Percentiles rank a stretch among this genome's conserved stretches.
phyloP scores from a whole-genome alignment of 2,113 vertebrate genomes.

The Thunnus thynnus region DNA sequence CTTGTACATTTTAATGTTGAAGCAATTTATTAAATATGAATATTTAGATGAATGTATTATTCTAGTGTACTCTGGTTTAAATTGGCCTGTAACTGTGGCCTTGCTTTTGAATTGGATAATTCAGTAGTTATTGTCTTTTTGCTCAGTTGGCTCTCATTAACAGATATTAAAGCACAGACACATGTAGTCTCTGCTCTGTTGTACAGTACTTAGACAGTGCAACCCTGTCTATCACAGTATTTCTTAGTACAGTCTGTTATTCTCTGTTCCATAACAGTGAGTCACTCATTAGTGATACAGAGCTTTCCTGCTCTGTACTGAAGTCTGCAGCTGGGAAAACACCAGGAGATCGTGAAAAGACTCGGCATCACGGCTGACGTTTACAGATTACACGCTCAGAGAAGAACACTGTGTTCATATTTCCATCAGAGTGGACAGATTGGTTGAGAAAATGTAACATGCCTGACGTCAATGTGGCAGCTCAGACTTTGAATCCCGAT shows the following conservation, averaged over 20 bases:
- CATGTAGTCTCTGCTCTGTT: background rate
- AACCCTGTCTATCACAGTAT: slow-evolving; percentile 28
- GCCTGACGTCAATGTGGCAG: slow-evolving; percentile 2
- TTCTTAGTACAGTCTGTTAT: slow-evolving; percentile 52
- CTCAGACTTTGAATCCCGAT: background rate
- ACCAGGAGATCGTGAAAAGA: background rate
- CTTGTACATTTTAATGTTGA: background rate
- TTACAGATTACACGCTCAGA: background rate
- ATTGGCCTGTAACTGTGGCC: background rate
- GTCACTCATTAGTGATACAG: slow-evolving; percentile 34
- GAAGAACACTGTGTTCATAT: slow-evolving; percentile 38
- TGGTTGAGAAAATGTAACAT: background rate
- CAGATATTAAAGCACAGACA: background rate
- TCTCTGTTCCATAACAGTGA: slow-evolving; percentile 26
- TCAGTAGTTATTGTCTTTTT: background rate
- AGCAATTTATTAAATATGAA: background rate
- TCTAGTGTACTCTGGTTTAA: background rate
- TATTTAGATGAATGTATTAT: background rate
- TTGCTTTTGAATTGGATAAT: background rate
- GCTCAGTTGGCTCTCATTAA: background rate
- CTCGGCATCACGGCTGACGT: background rate
- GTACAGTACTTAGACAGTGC: background rate
- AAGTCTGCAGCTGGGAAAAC: slow-evolving; percentile 16
- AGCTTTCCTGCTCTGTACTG: slow-evolving; percentile 18
- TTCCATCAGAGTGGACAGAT: slow-evolving; percentile 15